Base-by-base conservation (phyloP, 2,113 vertebrate genomes). In the Spheniscus mendiculus region DNA sequence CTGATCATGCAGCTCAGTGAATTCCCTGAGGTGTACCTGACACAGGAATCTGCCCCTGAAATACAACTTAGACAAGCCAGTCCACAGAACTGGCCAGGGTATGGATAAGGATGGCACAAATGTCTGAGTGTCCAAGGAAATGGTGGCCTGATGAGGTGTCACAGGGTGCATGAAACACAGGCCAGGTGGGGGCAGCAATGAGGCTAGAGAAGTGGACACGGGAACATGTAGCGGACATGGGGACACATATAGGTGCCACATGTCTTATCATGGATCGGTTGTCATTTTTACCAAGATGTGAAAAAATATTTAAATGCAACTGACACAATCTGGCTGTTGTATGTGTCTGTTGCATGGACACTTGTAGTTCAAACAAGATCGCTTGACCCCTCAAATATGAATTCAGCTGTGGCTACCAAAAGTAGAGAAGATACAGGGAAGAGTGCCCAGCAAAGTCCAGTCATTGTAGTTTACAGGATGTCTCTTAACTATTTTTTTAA, bases 191-290 rank as follows among this genome's bases (percentile, higher is more conserved):
- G 8, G 4, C 29, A 59, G 15, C 29, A 69, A 6, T 5, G 2
- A 1, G 27, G 15, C 1, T n/a, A 21, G 20, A 38, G 38, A 74
- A 66, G 5, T 22, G 27, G 15, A 45, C 12, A 14, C 0, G 0
- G 34, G 34, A 15, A 38, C 2, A 1, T 23, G 1, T 6, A 52
- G 25, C 29, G 18, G 9, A 18, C 25, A 32, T 0, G 2, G 34
- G 14, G 15, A 65, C 17, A 42, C 2, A 38, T 4, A 58, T 0
- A 70, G 5, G 6, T 73, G 26, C 17, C 19, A 19, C 0, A 1
- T 53, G 12, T 53, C 56, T 72, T 80, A 22, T 9, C 2, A 6
- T 25, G 15, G 25, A 34, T 56, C 65, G 5, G 12, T 4, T 73
- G 10, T 4, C 59, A 38, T 18, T 55, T 82, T 92, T 59, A 15